Percentiles rank a stretch among this genome's conserved stretches.
These are phyloP conservation scores for Zapornia atra DNA, from an alignment of 2,113 vertebrate species.

Conservation along the genomic window DNA sequence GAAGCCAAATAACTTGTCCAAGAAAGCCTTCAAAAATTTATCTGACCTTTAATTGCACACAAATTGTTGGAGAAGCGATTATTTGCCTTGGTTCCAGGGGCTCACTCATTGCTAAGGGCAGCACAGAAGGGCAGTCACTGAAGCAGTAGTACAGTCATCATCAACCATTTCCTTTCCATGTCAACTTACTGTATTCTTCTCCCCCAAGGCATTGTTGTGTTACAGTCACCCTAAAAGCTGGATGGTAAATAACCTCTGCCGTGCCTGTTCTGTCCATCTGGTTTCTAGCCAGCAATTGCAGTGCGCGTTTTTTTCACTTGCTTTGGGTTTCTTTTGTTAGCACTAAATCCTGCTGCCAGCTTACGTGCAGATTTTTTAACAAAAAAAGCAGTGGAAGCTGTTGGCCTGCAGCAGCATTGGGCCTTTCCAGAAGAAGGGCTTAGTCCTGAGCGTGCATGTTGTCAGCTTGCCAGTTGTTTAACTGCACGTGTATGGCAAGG, in stretches of 20 bases:
- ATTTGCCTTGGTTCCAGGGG: neutral
- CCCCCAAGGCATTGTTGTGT: neutral
- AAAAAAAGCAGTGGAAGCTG: neutral
- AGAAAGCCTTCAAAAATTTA: neutral
- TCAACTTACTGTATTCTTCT: neutral
- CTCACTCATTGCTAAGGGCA: neutral
- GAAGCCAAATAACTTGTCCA: neutral
- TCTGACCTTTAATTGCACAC: neutral
- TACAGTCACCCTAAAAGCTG: neutral
- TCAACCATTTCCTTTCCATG: neutral
- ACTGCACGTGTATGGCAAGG: neutral
- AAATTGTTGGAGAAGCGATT: neutral
- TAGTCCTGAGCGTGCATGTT: neutral
- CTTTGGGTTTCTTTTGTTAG: slow-evolving; percentile 10
- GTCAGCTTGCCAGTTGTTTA: slow-evolving; percentile 9
- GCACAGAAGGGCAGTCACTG: neutral
- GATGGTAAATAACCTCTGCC: neutral
- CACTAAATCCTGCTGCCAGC: neutral
- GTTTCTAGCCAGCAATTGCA: neutral
- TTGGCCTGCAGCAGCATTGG: neutral
- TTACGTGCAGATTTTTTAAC: neutral
- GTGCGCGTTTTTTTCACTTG: neutral
- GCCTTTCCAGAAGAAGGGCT: neutral
- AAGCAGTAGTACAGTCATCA: neutral
- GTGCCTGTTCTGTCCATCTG: neutral